phyloP scores from a whole-genome alignment of 2,113 vertebrate species.

The Varanus salvator region DNA sequence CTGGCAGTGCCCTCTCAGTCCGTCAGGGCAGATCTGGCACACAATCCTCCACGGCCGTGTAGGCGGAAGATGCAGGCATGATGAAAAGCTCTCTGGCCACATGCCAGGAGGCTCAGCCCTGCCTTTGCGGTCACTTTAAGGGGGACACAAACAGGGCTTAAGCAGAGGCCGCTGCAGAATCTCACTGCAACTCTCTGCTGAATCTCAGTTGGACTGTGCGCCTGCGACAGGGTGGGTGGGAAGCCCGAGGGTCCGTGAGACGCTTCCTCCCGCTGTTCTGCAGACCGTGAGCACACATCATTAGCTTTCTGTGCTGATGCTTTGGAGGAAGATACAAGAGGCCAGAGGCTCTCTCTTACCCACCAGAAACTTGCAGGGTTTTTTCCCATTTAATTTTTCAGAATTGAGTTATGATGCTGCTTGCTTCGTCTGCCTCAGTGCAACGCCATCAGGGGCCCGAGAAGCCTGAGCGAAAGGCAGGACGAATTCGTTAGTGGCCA shows the following conservation, averaged over 20 bases:
- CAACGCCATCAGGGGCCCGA: neutral
- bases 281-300: conserved; percentile 40
- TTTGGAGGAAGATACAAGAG: conserved; percentile 27
- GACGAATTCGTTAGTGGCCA: neutral
- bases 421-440: neutral
- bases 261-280: conserved; percentile 35
- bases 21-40: neutral
- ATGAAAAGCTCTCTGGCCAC: neutral
- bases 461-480: conserved; percentile 12
- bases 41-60: neutral
- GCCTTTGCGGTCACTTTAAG: neutral
- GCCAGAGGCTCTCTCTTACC: conserved; percentile 42
- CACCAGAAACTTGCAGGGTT: conserved; percentile 26
- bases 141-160: neutral
- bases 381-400: conserved; percentile 57
- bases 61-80: neutral
- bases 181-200: neutral
- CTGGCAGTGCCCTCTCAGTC: neutral
- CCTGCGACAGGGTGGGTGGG: conserved; percentile 57
- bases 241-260: conserved; percentile 36
- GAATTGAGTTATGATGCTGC: neutral
- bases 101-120: no score
- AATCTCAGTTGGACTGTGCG: conserved; percentile 18
- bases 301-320: conserved; percentile 56
- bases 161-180: neutral